These are phyloP conservation scores for Anabacerthia variegaticeps DNA, from an alignment of 2,797 vertebrate genomes.

Conservation along the genomic window DNA sequence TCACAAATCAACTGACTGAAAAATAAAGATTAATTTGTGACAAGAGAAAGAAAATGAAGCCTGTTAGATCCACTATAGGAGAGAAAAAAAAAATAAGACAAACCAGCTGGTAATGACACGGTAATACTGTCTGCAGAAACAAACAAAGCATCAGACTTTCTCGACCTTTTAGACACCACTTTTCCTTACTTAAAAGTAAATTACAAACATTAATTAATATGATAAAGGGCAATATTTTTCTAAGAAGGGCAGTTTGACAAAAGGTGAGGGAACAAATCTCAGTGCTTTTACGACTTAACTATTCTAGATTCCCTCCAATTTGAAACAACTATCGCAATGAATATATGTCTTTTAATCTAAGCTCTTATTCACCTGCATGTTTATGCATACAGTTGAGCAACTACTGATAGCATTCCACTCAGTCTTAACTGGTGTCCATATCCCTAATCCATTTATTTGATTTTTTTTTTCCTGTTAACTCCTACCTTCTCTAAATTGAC, in stretches of 20 bases:
- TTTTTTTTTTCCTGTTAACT: background rate
- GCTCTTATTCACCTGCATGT: background rate
- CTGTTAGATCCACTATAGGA: background rate
- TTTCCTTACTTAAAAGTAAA: background rate
- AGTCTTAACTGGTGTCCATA: rapidly evolving
- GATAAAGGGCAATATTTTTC: background rate
- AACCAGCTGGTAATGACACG: background rate
- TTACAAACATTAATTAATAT: background rate
- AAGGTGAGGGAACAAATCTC: background rate
- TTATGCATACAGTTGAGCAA: background rate
- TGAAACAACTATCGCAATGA: background rate
- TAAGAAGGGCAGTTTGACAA: background rate
- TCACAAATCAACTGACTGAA: background rate
- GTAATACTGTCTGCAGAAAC: background rate
- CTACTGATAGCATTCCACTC: background rate
- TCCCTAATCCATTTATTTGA: background rate
- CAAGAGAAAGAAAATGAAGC: background rate
- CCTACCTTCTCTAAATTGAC: background rate
- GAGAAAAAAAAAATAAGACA: background rate
- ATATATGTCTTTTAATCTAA: background rate
- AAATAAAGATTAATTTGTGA: background rate
- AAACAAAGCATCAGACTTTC: background rate
- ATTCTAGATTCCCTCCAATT: background rate
- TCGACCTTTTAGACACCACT: background rate
- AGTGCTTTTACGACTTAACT: background rate